Base-by-base conservation (phyloP, 2,797 vertebrate species). In the Lepilemur ruficaudatus region DNA sequence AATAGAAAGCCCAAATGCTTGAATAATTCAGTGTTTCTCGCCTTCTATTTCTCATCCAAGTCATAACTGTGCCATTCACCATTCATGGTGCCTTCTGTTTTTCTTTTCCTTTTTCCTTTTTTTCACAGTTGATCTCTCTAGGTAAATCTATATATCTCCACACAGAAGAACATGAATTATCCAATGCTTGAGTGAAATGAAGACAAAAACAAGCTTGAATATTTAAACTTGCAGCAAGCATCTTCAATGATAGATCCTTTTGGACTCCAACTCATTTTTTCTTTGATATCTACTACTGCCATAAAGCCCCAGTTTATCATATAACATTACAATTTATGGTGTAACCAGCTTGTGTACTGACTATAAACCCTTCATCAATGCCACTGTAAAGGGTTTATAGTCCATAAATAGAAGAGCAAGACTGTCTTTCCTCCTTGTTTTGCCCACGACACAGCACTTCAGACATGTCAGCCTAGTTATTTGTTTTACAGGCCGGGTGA, bases 281-380 rank as follows among this genome's bases (percentile, higher is more conserved):
- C 98, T 97, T 97, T 98, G 98, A 97, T 99, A 98, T 98, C 98
- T 98, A 98, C 98, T 98, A 97, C 98, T 98, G 98, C 98, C 98
- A 97, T 99, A 98, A 99, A 99, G 98, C 98, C 98, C 96, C 97
- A 98, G 98, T 98, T 99, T 99, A 98, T 99, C 98, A 99, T 99
- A 98, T 98, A 99, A 98, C 98, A 99, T 99, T 98, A 98, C 98
- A 98, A 99, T 99, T 99, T 99, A 98, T 98, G 98, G 98, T 98
- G 98, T 98, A 98, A 98, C 98, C 98, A 98, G 98, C 98, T 98
- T 99, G 98, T 98, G 98, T 98, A 97, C 98, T 96, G 98, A 98
- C 98, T 98, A 98, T 98, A 99, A 99, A 98, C 98, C 97, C 98
- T 99, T 98, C 98, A 98, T 99, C 98, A 98, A 98, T 98, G 98